Evolutionary conservation across 2,113 vertebrate genomes (phyloP).

Genomic region (Heterochromis multidens): DNA sequence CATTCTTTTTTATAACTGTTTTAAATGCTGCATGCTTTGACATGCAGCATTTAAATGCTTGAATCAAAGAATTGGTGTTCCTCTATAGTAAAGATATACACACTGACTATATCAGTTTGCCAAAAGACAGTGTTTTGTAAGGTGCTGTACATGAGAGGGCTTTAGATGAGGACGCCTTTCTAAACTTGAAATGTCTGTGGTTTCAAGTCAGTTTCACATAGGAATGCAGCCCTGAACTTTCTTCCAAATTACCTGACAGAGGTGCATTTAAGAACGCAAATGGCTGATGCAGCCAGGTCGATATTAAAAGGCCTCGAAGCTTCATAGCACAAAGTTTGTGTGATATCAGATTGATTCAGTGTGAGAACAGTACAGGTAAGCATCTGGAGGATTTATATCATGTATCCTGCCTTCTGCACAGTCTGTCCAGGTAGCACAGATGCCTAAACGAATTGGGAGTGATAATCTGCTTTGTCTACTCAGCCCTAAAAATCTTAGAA

Average conservation of each 20-base stretch:
- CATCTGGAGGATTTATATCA: background rate
- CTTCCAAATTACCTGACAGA: background rate
- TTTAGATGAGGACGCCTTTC: background rate
- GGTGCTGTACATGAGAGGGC: background rate
- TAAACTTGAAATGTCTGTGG: background rate
- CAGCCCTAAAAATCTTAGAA: too few relatives aligned
- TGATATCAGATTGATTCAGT: background rate
- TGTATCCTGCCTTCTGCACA: background rate
- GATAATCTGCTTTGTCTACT: background rate
- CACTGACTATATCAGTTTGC: background rate
- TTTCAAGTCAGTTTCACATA: background rate
- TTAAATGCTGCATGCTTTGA: too few relatives aligned
- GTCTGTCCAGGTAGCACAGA: background rate
- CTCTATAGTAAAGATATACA: background rate
- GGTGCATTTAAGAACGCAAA: background rate
- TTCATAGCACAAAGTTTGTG: background rate
- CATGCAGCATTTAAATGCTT: too few relatives aligned
- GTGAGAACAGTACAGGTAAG: background rate
- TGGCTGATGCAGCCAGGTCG: background rate
- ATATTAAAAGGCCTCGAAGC: background rate
- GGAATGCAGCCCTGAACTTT: background rate
- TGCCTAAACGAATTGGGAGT: background rate
- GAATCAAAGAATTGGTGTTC: background rate
- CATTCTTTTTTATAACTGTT: background rate
- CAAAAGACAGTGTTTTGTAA: rapidly evolving